Percentiles rank a stretch among this genome's conserved stretches.
These are phyloP conservation scores for Malaclemys terrapin DNA, from an alignment of 2,113 vertebrate species.

Conservation along the genomic window DNA sequence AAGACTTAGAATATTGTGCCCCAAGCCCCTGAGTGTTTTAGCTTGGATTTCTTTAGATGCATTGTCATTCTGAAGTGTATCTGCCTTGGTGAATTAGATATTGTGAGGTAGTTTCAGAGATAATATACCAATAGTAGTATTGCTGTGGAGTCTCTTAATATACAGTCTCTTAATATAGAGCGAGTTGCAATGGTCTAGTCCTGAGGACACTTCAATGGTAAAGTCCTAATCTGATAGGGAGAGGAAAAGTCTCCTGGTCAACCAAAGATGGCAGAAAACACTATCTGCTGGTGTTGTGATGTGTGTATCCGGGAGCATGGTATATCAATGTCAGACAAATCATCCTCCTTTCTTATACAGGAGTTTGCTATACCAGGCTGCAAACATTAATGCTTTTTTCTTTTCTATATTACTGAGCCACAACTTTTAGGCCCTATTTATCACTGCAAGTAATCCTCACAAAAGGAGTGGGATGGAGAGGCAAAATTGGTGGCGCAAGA, in stretches of 20 bases:
- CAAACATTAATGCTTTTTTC: not conserved
- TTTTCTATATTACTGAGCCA: not conserved
- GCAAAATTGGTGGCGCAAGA: not conserved
- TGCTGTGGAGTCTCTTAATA: not conserved
- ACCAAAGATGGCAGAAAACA: not conserved
- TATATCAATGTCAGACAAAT: not conserved
- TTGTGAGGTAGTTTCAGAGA: not conserved
- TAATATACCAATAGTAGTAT: not conserved
- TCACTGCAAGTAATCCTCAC: not conserved
- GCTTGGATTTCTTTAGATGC: not conserved
- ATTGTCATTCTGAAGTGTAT: not conserved
- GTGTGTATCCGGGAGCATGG: not conserved
- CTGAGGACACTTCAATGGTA: not conserved
- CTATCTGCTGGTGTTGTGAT: not conserved
- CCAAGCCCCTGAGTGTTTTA: not conserved
- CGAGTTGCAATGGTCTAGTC: not conserved
- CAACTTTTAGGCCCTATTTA: not conserved
- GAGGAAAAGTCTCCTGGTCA: not conserved
- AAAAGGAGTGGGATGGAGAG: not conserved
- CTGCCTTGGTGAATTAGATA: not conserved
- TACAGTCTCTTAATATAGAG: not conserved
- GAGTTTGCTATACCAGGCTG: not conserved
- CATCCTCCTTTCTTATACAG: not conserved
- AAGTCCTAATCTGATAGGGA: not conserved
- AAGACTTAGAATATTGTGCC: not conserved